Conservation (phyloP, 2,797 vertebrate genomes). For the Orestias chungarensis region DNA sequence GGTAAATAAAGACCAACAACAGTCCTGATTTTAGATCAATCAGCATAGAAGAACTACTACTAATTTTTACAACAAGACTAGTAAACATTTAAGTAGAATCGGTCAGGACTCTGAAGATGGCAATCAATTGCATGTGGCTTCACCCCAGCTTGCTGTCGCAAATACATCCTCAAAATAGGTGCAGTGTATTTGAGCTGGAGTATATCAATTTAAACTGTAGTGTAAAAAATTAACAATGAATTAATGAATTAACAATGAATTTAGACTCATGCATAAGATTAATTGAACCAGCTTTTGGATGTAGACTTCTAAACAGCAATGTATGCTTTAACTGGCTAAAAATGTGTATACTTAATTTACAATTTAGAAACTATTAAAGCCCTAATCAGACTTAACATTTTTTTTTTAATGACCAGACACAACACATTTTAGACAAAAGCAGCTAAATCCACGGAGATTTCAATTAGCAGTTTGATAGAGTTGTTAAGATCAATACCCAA, state of each 20-base stretch:
- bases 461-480: constrained; percentile 70
- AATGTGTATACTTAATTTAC: neutral
- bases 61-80: neutral
- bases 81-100: neutral
- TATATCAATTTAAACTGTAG: neutral
- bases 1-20: neutral
- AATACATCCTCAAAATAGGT: neutral
- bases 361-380: neutral
- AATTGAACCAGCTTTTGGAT: neutral
- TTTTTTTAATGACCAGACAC: constrained; percentile 32
- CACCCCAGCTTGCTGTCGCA: neutral
- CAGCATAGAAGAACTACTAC: neutral
- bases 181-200: neutral
- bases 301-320: neutral
- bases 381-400: neutral
- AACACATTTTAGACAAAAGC: constrained; percentile 53
- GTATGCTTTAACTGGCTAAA: neutral
- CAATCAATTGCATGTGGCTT: neutral
- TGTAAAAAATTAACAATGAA: neutral
- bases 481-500: constrained; percentile 68
- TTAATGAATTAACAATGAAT: neutral
- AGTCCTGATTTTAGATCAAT: neutral
- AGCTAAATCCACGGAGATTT: constrained; percentile 76
- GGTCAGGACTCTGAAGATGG: neutral
- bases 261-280: neutral